Conservation (phyloP, 2,797 vertebrate species). For the Kryptolebias ocellatus region DNA sequence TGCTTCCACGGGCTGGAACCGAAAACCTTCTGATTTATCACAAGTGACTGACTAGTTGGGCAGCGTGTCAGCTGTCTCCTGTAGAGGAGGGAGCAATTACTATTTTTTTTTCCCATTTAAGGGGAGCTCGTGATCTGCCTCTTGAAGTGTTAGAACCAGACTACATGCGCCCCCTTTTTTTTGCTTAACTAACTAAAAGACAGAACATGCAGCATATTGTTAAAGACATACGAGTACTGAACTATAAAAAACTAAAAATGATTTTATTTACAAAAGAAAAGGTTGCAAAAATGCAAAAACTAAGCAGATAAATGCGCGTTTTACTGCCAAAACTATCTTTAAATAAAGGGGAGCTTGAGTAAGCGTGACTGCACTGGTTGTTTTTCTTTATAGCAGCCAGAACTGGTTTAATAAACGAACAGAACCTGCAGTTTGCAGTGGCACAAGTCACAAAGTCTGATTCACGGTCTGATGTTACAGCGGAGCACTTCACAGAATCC, state of each 20-base stretch:
- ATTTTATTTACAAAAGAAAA: too few relatives aligned
- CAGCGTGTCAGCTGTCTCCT: constrained; percentile 9
- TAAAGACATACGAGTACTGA: too few relatives aligned
- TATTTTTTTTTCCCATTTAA: not conserved
- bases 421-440: constrained; percentile 12
- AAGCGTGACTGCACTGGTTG: too few relatives aligned
- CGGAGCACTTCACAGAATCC: constrained; percentile 22
- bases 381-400: not conserved
- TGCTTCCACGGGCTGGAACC: constrained; percentile 6
- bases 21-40: constrained; percentile 32
- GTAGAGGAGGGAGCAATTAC: constrained; percentile 21
- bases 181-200: not conserved
- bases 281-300: too few relatives aligned
- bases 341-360: too few relatives aligned
- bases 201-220: not conserved
- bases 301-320: too few relatives aligned
- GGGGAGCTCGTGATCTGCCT: constrained; percentile 20
- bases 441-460: constrained; percentile 12
- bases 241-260: too few relatives aligned
- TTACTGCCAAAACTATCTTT: too few relatives aligned
- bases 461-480: constrained; percentile 20
- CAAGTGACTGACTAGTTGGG: constrained; percentile 6
- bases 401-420: not conserved
- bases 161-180: constrained; percentile 1
- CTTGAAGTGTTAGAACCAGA: constrained; percentile 9